These are phyloP conservation scores for Gymnarchus niloticus DNA, from an alignment of 2,113 vertebrate species.

Conservation along the genomic window DNA sequence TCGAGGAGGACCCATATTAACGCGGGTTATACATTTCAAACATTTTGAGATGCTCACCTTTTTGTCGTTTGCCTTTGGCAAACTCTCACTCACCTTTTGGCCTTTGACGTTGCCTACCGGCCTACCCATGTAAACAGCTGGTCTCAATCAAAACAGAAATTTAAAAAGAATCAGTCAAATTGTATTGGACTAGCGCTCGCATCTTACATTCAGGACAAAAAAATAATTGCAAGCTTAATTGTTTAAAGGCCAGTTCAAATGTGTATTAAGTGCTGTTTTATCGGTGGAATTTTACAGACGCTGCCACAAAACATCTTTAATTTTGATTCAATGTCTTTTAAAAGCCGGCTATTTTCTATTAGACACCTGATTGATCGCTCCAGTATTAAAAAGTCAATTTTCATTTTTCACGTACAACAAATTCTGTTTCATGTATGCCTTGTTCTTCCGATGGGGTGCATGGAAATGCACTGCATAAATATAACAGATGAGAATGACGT, in stretches of 20 bases:
- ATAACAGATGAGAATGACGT: background rate
- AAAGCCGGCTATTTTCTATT: conserved; percentile 15
- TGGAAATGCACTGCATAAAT: background rate
- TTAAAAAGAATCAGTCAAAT: background rate
- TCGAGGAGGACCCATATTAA: background rate
- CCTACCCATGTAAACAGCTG: background rate
- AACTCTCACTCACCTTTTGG: background rate
- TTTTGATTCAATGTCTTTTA: conserved; percentile 5
- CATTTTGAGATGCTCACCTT: background rate
- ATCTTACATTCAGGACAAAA: background rate
- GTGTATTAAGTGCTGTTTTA: background rate
- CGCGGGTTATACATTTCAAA: background rate
- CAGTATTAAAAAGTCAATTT: conserved; percentile 15
- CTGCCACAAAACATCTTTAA: background rate
- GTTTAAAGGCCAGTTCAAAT: background rate
- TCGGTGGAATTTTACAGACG: background rate
- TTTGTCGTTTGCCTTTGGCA: background rate
- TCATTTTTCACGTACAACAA: background rate
- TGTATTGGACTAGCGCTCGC: background rate
- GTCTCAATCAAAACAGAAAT: background rate
- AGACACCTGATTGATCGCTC: conserved; percentile 5
- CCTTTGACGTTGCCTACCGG: background rate
- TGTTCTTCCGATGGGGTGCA: background rate
- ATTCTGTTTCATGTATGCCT: background rate
- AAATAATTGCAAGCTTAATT: conserved; percentile 12